Evolutionary conservation across 2,113 vertebrate genomes (phyloP).

Genomic region (Colius striatus): DNA sequence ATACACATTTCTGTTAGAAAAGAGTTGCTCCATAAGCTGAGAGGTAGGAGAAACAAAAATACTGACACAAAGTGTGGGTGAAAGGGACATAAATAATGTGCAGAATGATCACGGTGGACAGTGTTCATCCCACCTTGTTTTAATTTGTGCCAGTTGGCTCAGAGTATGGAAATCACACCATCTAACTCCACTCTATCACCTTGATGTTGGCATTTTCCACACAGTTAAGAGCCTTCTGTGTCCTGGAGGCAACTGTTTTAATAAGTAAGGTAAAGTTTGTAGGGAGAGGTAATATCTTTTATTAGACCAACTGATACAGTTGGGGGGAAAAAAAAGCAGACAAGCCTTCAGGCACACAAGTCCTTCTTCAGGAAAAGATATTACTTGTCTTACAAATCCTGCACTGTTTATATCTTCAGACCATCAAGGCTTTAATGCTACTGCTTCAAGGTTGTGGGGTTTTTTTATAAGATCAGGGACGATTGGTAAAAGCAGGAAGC

Average conservation of each 20-base stretch:
- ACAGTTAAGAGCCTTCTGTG: not conserved
- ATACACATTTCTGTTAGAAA: not conserved
- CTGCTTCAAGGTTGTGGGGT: not conserved
- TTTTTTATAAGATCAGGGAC: not conserved
- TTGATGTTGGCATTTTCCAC: not conserved
- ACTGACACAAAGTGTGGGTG: rapidly evolving
- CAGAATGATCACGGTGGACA: not conserved
- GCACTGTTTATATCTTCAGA: slow-evolving; percentile 8
- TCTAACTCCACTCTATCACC: not conserved
- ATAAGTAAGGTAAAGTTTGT: not conserved
- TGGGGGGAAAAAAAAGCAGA: not conserved
- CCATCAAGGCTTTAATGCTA: not conserved
- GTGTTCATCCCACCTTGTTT: not conserved
- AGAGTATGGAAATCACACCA: not conserved
- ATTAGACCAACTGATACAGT: not conserved
- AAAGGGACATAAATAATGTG: not conserved
- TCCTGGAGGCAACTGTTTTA: not conserved
- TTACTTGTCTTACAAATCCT: not conserved
- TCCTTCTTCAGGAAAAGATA: slow-evolving; percentile 30
- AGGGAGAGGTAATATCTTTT: slow-evolving; percentile 30
- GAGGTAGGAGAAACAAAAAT: not conserved
- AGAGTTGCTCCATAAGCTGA: not conserved
- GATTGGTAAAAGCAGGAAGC: not conserved
- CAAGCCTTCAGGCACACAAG: not conserved
- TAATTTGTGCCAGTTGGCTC: not conserved